Conservation (phyloP, 2,113 vertebrate species). For the Pelusios castaneus region DNA sequence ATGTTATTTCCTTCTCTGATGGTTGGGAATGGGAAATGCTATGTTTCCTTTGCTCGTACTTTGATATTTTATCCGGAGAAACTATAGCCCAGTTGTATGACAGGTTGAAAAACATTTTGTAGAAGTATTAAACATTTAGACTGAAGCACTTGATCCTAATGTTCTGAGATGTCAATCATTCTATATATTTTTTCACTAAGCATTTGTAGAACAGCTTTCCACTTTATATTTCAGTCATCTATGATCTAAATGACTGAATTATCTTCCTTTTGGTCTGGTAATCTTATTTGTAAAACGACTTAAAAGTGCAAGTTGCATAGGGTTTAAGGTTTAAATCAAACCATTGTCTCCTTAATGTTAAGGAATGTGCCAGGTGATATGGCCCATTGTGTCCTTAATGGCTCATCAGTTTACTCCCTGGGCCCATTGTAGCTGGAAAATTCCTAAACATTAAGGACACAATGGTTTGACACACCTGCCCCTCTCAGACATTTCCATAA, state of each 20-base stretch:
- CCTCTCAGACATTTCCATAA: too few relatives aligned
- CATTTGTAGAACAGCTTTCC: neutral
- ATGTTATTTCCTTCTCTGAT: neutral
- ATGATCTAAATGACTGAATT: neutral
- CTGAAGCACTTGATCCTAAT: neutral
- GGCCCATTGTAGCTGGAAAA: too few relatives aligned
- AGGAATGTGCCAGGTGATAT: too few relatives aligned
- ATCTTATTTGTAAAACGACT: neutral
- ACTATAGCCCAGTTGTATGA: neutral
- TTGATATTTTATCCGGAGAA: neutral
- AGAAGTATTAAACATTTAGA: neutral
- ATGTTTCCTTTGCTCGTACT: neutral
- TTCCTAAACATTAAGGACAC: too few relatives aligned
- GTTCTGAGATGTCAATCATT: neutral
- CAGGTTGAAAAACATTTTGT: neutral
- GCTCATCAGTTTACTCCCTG: too few relatives aligned
- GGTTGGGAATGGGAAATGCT: neutral
- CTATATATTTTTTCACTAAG: neutral
- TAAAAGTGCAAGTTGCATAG: neutral
- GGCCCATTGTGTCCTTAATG: too few relatives aligned
- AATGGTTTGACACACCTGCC: too few relatives aligned
- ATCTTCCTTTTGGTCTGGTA: neutral
- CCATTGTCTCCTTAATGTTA: too few relatives aligned
- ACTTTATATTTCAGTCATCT: neutral
- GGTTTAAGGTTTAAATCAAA: neutral